Percentiles rank a stretch among this genome's conserved stretches.
phyloP scores from a whole-genome alignment of 2,797 vertebrate genomes.

The Hippopotamyrus pictus region DNA sequence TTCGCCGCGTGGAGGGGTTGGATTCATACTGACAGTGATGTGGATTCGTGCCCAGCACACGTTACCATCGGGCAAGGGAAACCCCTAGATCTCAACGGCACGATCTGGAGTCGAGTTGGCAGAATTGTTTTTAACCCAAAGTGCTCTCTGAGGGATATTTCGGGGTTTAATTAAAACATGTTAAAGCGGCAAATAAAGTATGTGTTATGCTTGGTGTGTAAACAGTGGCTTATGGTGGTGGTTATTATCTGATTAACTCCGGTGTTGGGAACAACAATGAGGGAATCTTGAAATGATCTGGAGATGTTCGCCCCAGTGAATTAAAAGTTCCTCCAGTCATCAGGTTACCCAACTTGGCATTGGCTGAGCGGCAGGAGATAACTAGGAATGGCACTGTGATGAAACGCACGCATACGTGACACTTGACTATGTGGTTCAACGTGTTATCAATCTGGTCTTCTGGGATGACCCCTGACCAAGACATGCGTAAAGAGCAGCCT shows the following conservation, averaged over 20 bases:
- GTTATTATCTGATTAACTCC: constrained; percentile 35
- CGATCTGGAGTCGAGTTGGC: background rate
- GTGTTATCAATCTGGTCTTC: background rate
- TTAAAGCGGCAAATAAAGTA: background rate
- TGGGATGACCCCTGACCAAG: background rate
- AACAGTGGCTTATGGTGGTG: background rate
- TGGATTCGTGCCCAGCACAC: background rate
- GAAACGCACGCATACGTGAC: background rate
- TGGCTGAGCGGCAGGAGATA: background rate
- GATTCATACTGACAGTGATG: background rate
- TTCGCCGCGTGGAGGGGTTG: background rate
- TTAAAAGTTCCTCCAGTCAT: background rate
- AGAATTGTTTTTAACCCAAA: background rate
- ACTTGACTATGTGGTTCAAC: background rate
- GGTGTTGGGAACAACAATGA: constrained; percentile 93
- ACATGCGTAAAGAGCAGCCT: background rate
- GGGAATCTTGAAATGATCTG: constrained; percentile 49
- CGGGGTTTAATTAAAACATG: background rate
- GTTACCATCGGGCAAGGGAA: background rate
- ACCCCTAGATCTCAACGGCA: background rate
- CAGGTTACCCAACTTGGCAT: background rate
- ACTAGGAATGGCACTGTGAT: background rate
- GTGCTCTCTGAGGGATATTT: background rate
- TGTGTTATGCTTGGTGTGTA: background rate
- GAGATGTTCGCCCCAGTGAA: background rate